Evolutionary conservation across 2,888 invertebrate genomes (phyloP).

Genomic region (Tromatobia lineatoria): DNA sequence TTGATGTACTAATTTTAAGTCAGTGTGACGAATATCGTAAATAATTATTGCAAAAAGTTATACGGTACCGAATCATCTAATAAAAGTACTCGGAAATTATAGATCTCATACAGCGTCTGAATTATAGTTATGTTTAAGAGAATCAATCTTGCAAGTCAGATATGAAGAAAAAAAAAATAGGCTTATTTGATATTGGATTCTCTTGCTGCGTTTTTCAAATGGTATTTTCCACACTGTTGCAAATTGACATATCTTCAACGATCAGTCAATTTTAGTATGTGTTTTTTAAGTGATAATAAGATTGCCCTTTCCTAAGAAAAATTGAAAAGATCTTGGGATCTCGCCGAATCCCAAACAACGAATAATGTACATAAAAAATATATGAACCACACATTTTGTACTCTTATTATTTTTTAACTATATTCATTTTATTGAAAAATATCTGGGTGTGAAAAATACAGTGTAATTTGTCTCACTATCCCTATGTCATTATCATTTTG

Average conservation of each 20-base stretch:
- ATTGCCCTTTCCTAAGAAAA: no score
- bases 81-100: background rate
- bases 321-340: background rate
- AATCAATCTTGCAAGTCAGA: no score
- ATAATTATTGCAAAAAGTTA: background rate
- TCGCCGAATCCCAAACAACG: background rate
- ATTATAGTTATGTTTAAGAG: no score
- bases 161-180: no score
- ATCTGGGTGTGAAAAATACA: conserved; percentile 84
- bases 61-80: background rate
- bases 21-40: no score
- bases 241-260: no score
- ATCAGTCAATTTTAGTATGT: no score
- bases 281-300: no score
- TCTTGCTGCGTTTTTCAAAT: no score
- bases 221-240: no score
- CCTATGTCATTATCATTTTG: conserved; percentile 72
- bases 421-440: conserved; percentile 84
- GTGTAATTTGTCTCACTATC: conserved; percentile 76
- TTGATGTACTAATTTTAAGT: background rate
- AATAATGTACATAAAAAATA: conserved; percentile 11
- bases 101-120: background rate
- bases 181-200: no score
- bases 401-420: conserved; percentile 70
- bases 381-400: background rate